A percentile compares a stretch with the other conserved stretches of the same genome.
phyloP scores from a whole-genome alignment of 2,113 vertebrate genomes.

The Platycercus adscitus region DNA sequence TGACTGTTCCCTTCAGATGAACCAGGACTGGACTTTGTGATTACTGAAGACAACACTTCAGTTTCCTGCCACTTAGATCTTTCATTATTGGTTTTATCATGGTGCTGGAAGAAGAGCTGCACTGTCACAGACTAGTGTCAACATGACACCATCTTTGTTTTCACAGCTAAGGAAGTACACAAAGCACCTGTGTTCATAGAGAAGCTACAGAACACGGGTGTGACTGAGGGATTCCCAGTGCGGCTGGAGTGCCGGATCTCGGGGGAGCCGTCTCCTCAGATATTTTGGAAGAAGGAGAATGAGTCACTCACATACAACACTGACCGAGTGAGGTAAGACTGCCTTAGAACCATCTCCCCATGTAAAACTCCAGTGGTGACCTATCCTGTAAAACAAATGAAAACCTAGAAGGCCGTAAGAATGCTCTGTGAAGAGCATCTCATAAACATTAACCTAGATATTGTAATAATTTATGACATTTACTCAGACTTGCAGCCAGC shows the following conservation, averaged over 20 bases:
- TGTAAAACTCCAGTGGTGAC: not conserved
- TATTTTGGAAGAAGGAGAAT: slow-evolving; percentile 99
- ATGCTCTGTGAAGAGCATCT: not conserved
- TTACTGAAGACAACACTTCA: not conserved
- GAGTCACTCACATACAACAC: slow-evolving; percentile 98
- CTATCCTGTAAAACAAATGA: not conserved
- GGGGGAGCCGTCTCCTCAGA: slow-evolving; percentile 89
- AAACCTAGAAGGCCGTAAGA: not conserved
- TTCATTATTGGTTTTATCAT: not conserved
- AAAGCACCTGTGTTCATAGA: slow-evolving; percentile 91
- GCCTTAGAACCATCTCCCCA: not conserved
- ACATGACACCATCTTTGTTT: not conserved
- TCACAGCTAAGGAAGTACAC: slow-evolving; percentile 93
- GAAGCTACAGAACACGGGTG: slow-evolving; percentile 96
- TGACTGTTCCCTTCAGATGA: not conserved
- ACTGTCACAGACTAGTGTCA: not conserved
- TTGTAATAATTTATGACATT: not conserved
- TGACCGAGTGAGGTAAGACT: slow-evolving; percentile 91
- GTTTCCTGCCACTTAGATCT: not conserved
- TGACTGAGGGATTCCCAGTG: slow-evolving; percentile 94
- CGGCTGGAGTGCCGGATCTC: slow-evolving; percentile 91
- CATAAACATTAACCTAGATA: not conserved
- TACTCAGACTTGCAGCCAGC: not conserved
- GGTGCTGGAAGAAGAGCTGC: not conserved
- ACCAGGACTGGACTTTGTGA: not conserved